A percentile compares a stretch with the other conserved stretches of the same genome.
Evolutionary conservation across 2,113 vertebrate species (phyloP).

Genomic region (Speoplatyrhinus poulsoni): DNA sequence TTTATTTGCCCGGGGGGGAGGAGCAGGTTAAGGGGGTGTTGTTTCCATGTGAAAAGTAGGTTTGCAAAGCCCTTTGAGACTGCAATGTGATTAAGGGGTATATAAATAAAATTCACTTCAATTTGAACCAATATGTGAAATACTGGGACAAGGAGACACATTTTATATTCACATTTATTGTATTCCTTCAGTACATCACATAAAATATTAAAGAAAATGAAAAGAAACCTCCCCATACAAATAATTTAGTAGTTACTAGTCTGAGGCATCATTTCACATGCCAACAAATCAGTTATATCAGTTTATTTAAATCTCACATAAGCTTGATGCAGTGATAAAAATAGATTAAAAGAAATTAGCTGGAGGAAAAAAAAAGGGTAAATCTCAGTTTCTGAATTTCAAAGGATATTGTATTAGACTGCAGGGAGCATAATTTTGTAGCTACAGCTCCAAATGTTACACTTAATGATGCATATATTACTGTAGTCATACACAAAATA

Average conservation of each 20-base stretch:
- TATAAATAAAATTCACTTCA: too few species aligned
- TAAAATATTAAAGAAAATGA: neutral
- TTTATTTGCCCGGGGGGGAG: too few species aligned
- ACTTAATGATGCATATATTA: neutral
- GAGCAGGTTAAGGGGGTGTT: too few species aligned
- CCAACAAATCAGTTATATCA: too few species aligned
- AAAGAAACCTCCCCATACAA: neutral
- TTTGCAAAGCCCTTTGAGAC: too few species aligned
- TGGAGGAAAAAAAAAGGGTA: neutral
- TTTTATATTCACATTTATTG: conserved; percentile 31
- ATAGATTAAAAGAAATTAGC: neutral
- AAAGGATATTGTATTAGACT: neutral
- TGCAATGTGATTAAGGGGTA: too few species aligned
- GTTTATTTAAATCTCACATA: too few species aligned
- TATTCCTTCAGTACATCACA: conserved; percentile 28
- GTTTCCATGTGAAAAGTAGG: too few species aligned
- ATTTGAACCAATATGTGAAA: too few species aligned
- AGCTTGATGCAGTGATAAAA: neutral
- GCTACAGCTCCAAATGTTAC: too few species aligned
- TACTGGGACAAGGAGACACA: neutral
- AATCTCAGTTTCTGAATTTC: neutral
- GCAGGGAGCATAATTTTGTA: neutral
- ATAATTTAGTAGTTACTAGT: neutral
- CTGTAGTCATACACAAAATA: neutral
- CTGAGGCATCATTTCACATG: neutral